Conservation (phyloP, 2,797 vertebrate species). For the Forpus xanthops region DNA sequence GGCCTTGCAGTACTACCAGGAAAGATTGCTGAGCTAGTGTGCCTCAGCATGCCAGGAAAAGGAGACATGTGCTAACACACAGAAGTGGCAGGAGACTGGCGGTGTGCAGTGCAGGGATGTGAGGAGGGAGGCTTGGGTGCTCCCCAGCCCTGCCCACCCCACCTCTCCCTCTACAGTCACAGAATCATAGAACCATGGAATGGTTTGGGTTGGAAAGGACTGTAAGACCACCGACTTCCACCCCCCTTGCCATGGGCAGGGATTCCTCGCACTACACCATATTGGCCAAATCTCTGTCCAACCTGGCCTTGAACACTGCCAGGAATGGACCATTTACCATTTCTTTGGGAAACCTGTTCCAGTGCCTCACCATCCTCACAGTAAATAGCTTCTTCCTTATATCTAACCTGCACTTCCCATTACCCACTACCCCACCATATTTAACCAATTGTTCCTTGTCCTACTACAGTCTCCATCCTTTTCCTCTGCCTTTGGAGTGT, state of each 20-base stretch:
- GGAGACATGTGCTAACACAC: fast-evolving
- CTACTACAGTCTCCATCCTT: fast-evolving
- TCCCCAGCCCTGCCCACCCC: background rate
- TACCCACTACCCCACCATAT: background rate
- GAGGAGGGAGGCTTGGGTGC: background rate
- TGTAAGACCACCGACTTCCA: background rate
- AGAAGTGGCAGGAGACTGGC: background rate
- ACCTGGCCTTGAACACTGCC: background rate
- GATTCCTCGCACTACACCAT: background rate
- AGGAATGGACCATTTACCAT: background rate
- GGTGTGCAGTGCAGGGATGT: fast-evolving
- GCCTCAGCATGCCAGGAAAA: fast-evolving
- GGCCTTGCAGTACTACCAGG: background rate
- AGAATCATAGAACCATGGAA: background rate
- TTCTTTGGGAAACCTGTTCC: background rate
- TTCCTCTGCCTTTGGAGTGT: background rate
- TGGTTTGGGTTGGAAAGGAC: background rate
- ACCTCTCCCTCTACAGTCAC: background rate
- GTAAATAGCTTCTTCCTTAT: background rate
- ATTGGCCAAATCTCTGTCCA: background rate
- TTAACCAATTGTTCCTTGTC: background rate
- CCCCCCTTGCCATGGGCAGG: background rate
- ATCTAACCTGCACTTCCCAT: background rate
- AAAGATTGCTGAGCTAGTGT: background rate
- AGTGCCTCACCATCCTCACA: background rate